Percentiles rank a stretch among this genome's conserved stretches.
These are phyloP conservation scores for Acanthiza pusilla DNA, from an alignment of 2,797 vertebrate genomes.

Conservation along the genomic window DNA sequence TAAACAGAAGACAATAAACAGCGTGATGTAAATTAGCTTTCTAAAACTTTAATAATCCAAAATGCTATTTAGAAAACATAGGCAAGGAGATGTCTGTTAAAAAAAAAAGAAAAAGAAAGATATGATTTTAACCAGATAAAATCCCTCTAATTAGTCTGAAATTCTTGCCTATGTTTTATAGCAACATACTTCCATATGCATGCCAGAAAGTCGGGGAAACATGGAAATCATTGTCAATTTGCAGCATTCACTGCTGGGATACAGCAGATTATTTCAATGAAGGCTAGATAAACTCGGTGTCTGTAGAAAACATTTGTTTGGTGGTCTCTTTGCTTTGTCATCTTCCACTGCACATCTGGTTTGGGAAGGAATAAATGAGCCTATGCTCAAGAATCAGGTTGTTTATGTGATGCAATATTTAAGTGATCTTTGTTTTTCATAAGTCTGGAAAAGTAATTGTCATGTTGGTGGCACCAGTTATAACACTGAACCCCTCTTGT, in stretches of 20 bases:
- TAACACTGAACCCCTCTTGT: neutral
- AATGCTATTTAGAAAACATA: neutral
- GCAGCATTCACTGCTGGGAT: neutral
- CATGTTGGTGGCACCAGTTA: neutral
- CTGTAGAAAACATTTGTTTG: neutral
- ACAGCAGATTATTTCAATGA: neutral
- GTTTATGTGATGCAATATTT: constrained; percentile 22
- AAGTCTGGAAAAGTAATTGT: constrained; percentile 4
- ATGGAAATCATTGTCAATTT: neutral
- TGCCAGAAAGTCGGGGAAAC: constrained; percentile 11
- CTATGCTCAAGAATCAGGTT: neutral
- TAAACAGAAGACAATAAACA: neutral
- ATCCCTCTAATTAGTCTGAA: constrained; percentile 58
- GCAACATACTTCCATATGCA: neutral
- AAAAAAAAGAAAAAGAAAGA: neutral
- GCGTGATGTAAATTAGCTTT: neutral
- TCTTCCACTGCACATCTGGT: neutral
- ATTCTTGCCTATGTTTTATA: constrained; percentile 9
- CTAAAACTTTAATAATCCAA: neutral
- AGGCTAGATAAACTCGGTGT: neutral
- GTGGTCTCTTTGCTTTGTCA: constrained; percentile 5
- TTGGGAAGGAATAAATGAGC: constrained; percentile 12
- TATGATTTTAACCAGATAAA: constrained; percentile 33
- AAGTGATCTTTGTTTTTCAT: constrained; percentile 22
- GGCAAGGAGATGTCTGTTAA: neutral